phyloP scores from a whole-genome alignment of 2,113 vertebrate genomes.

The Otus sunia region DNA sequence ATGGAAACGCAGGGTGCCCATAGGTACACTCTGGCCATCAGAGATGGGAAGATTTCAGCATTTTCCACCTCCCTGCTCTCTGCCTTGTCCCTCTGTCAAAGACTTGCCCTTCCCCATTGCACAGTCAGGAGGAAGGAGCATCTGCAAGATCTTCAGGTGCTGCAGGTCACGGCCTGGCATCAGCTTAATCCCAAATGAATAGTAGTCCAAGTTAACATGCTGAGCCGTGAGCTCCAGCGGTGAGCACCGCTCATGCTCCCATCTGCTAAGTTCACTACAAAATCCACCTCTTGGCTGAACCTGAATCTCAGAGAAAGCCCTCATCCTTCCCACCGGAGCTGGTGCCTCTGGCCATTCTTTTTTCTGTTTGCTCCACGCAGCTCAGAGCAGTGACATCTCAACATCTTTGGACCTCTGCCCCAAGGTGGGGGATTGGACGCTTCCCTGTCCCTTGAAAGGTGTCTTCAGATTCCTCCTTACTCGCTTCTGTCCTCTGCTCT shows the following conservation, averaged over 20 bases:
- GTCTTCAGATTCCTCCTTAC: not conserved
- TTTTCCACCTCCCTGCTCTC: not conserved
- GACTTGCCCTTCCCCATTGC: not conserved
- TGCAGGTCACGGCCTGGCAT: not conserved
- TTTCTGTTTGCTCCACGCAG: not conserved
- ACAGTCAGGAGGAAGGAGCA: not conserved
- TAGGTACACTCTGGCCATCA: not conserved
- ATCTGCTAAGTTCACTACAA: not conserved
- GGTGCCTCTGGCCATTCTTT: not conserved
- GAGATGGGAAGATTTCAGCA: not conserved
- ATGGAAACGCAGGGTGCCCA: not conserved
- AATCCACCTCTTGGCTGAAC: not conserved
- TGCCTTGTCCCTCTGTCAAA: not conserved
- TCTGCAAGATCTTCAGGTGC: not conserved
- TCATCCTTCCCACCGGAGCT: not conserved
- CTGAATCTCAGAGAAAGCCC: accelerated
- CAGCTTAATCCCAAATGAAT: not conserved
- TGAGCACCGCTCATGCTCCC: accelerated
- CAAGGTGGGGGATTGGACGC: not conserved
- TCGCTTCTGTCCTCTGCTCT: not conserved
- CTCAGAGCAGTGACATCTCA: not conserved
- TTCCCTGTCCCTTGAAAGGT: not conserved
- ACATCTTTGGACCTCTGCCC: not conserved
- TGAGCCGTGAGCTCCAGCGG: not conserved
- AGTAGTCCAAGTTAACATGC: not conserved